Percentiles rank a stretch among this genome's conserved stretches.
Conservation (phyloP, 2,797 vertebrate genomes). For the Mus minutoides region DNA sequence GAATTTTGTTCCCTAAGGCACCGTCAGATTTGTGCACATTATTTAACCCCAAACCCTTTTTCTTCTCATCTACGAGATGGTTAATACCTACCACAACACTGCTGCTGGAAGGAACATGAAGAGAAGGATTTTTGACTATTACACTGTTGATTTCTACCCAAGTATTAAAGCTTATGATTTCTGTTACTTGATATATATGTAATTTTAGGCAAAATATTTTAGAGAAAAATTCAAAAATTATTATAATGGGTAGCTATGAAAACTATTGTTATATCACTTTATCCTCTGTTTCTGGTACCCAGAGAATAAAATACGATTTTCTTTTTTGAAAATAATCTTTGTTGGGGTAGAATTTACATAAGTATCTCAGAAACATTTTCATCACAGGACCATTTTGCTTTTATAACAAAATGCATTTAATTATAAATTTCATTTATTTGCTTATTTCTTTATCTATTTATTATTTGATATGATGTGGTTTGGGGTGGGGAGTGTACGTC, state of each 20-base stretch:
- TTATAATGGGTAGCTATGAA: neutral
- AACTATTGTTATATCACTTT: too few species aligned
- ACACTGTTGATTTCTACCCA: neutral
- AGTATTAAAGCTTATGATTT: neutral
- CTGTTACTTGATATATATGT: neutral
- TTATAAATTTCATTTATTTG: neutral
- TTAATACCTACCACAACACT: too few species aligned
- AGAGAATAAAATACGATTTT: neutral
- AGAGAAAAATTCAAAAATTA: neutral
- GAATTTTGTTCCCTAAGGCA: neutral
- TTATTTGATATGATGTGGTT: neutral
- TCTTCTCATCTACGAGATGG: neutral
- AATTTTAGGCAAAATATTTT: neutral
- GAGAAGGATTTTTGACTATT: neutral
- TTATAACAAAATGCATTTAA: too few species aligned
- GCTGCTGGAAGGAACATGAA: rapidly evolving
- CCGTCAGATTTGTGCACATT: neutral
- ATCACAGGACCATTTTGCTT: neutral
- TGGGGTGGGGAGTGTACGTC: neutral
- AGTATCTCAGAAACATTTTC: neutral
- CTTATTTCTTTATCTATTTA: neutral
- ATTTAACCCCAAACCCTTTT: neutral
- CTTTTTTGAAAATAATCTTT: neutral
- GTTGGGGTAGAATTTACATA: neutral
- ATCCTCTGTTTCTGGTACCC: neutral